These are phyloP conservation scores for Eudyptes chrysolophus DNA, from an alignment of 2,113 vertebrate genomes.

Conservation along the genomic window DNA sequence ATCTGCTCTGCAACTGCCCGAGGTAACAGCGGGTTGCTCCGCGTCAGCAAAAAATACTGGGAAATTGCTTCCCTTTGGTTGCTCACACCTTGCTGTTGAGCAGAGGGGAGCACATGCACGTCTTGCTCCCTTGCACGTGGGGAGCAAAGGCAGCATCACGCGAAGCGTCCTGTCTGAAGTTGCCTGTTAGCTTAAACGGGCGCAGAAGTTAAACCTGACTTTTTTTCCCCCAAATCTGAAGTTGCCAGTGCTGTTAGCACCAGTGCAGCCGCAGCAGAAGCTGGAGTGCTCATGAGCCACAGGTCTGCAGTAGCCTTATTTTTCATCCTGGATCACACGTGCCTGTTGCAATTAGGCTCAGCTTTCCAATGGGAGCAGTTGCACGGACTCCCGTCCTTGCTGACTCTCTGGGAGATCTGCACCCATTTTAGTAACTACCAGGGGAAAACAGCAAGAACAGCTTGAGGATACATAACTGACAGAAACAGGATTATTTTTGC, in stretches of 20 bases:
- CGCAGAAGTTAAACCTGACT: background rate
- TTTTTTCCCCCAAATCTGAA: background rate
- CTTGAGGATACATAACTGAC: background rate
- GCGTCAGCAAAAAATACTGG: fast-evolving
- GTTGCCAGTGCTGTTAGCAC: background rate
- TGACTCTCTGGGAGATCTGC: background rate
- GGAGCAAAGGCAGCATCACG: background rate
- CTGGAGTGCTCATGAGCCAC: fast-evolving
- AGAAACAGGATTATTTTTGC: background rate
- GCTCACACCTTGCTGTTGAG: fast-evolving
- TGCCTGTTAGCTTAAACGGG: fast-evolving
- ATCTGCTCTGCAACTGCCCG: background rate
- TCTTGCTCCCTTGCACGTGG: fast-evolving
- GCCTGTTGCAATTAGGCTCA: background rate
- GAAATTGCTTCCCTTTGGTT: background rate
- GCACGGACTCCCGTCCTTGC: fast-evolving
- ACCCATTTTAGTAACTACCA: background rate
- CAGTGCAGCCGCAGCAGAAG: fast-evolving
- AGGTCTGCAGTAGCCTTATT: background rate
- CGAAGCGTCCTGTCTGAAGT: fast-evolving
- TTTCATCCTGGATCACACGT: background rate
- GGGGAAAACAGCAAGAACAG: background rate
- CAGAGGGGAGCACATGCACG: fast-evolving
- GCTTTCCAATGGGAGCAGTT: fast-evolving
- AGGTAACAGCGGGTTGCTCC: background rate